Evolutionary conservation across 1,140 invertebrate genomes (phyloP).

Genomic region (Drosophila arawakana): DNA sequence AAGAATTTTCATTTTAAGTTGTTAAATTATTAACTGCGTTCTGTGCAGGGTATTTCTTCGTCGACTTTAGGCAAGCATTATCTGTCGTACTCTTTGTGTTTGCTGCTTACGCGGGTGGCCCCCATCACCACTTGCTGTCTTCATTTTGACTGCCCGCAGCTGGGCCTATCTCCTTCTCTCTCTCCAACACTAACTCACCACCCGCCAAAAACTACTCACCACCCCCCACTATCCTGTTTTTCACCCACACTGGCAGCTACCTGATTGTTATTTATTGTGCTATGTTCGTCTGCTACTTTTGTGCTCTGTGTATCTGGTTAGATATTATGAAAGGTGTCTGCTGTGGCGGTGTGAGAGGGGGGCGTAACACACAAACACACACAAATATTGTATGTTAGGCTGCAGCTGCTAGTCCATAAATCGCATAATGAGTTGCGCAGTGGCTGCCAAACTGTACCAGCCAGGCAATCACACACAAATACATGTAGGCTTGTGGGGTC

Average conservation of each 20-base stretch:
- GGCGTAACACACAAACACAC: slow-evolving; percentile 8
- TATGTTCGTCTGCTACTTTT: slow-evolving; percentile 48
- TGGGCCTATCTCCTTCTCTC: slow-evolving; percentile 33
- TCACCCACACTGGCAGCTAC: slow-evolving; percentile 46
- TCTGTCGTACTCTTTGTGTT: slow-evolving; percentile 1
- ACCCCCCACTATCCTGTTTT: neutral
- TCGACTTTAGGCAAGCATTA: too few species aligned
- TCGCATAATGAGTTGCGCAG: slow-evolving; percentile 33
- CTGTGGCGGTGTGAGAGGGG: neutral
- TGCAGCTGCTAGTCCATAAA: slow-evolving; percentile 31
- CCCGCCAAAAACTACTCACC: neutral
- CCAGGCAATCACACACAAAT: neutral
- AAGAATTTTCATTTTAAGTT: too few species aligned
- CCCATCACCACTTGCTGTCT: slow-evolving; percentile 36
- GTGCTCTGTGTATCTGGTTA: slow-evolving; percentile 20
- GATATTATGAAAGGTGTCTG: slow-evolving; percentile 33
- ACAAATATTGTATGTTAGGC: neutral
- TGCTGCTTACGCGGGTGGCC: slow-evolving; percentile 45
- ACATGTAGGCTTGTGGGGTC: neutral
- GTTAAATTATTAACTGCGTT: too few species aligned
- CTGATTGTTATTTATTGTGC: slow-evolving; percentile 56
- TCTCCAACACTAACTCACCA: neutral
- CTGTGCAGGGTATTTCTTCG: too few species aligned
- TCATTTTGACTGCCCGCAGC: slow-evolving; percentile 38
- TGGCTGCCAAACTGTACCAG: slow-evolving; percentile 26